Conservation (phyloP, 2,113 vertebrate genomes). For the Lathamus discolor region DNA sequence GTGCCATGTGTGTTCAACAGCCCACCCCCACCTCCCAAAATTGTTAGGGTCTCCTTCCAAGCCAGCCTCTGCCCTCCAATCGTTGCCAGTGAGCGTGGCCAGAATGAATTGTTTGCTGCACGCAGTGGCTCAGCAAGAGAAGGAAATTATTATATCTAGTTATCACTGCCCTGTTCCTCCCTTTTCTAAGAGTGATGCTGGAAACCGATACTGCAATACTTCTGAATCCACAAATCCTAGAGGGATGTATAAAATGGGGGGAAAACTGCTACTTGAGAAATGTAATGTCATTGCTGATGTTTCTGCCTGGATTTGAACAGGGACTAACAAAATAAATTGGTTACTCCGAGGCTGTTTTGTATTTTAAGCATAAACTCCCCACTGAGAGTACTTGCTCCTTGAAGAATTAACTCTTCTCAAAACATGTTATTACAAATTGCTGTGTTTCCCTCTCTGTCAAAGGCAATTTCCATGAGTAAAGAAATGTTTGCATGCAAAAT, state of each 20-base stretch:
- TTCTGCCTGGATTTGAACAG: neutral
- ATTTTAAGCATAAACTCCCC: neutral
- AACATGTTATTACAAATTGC: neutral
- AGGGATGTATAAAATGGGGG: neutral
- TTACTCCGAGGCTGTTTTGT: neutral
- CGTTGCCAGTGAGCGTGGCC: conserved; percentile 77
- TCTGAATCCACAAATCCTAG: neutral
- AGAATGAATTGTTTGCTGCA: conserved; percentile 71
- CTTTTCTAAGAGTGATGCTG: neutral
- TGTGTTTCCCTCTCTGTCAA: accelerated
- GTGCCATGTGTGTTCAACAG: neutral
- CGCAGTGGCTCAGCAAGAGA: neutral
- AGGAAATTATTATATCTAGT: neutral
- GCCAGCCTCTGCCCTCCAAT: conserved; percentile 78
- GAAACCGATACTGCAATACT: neutral
- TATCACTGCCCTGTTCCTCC: neutral
- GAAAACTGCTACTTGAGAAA: neutral
- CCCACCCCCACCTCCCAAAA: neutral
- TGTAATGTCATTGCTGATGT: neutral
- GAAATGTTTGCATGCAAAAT: neutral
- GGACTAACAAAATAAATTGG: neutral
- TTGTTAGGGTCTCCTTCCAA: conserved; percentile 72
- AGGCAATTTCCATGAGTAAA: neutral
- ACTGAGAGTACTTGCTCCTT: neutral
- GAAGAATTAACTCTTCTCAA: neutral